These are phyloP conservation scores for Hyaena hyaena DNA, from an alignment of 2,113 vertebrate species.

Conservation along the genomic window DNA sequence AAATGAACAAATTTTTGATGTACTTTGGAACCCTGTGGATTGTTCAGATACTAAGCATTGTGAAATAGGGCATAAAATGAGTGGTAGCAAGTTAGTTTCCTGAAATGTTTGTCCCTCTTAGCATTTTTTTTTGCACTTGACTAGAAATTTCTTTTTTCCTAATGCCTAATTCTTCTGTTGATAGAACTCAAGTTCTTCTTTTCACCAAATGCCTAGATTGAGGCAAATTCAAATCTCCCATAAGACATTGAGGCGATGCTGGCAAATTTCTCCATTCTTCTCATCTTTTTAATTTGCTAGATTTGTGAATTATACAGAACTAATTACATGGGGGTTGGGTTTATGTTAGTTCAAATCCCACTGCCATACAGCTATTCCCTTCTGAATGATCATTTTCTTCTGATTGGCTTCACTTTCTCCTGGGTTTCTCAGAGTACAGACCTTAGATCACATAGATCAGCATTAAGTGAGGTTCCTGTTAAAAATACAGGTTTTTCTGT, in stretches of 20 bases:
- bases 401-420: background rate
- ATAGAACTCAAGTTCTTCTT: background rate
- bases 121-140: conserved; percentile 28
- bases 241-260: background rate
- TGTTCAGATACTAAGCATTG: conserved; percentile 71
- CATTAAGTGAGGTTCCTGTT: background rate
- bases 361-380: background rate
- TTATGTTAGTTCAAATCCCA: background rate
- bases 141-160: conserved; percentile 59
- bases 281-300: conserved; percentile 23
- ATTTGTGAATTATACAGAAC: conserved; percentile 27
- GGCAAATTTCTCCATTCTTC: background rate
- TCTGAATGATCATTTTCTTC: background rate
- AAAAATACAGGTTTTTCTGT: background rate
- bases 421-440: conserved; percentile 12
- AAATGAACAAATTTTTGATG: conserved; percentile 70
- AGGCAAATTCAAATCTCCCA: background rate
- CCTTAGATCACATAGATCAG: background rate
- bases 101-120: conserved; percentile 67
- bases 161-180: background rate
- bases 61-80: conserved; percentile 77
- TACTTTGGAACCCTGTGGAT: conserved; percentile 73
- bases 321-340: background rate
- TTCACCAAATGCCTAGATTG: background rate
- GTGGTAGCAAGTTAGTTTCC: conserved; percentile 57